These are phyloP conservation scores for Cheilosia pagana DNA, from an alignment of 2,888 invertebrate genomes.

Conservation along the genomic window DNA sequence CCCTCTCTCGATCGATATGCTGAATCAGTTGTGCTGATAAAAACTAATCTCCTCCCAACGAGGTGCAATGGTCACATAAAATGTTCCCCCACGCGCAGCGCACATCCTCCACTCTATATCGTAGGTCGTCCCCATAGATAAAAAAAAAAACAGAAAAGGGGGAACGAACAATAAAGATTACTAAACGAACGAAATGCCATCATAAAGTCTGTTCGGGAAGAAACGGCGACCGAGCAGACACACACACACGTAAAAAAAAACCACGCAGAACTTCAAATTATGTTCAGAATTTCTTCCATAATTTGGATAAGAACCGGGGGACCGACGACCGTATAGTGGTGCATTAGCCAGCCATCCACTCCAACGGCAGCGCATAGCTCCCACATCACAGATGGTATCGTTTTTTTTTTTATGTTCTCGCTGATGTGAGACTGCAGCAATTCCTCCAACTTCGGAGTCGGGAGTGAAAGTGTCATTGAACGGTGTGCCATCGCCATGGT, in stretches of 20 bases:
- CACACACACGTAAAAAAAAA: constrained; percentile 17
- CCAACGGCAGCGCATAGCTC: constrained; percentile 37
- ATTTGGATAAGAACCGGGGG: constrained; percentile 64
- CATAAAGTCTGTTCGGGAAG: constrained; percentile 55
- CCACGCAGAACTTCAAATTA: constrained; percentile 68
- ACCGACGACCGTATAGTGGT: constrained; percentile 7
- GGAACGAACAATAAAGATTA: constrained; percentile 71
- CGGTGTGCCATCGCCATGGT: constrained; percentile 55
- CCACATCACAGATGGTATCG: constrained; percentile 64
- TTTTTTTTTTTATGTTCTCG: constrained; percentile 24
- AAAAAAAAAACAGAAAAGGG: constrained; percentile 37
- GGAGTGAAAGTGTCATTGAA: constrained; percentile 75
- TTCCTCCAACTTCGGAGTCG: constrained; percentile 51
- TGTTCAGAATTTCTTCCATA: constrained; percentile 68
- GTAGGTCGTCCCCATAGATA: constrained; percentile 40
- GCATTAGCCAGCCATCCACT: constrained; percentile 54
- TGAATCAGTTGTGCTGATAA: constrained; percentile 71
- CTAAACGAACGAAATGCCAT: constrained; percentile 71
- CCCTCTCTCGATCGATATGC: constrained; percentile 63
- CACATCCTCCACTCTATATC: constrained; percentile 15
- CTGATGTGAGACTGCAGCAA: constrained; percentile 53
- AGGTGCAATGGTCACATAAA: constrained; percentile 75
- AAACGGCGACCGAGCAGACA: constrained; percentile 27
- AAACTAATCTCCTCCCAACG: constrained; percentile 66
- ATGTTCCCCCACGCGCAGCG: constrained; percentile 51